Evolutionary conservation across 1,140 invertebrate species (phyloP), one percentile per base, ranked within the genome.

Genomic region (Oryctes rhinoceros): DNA sequence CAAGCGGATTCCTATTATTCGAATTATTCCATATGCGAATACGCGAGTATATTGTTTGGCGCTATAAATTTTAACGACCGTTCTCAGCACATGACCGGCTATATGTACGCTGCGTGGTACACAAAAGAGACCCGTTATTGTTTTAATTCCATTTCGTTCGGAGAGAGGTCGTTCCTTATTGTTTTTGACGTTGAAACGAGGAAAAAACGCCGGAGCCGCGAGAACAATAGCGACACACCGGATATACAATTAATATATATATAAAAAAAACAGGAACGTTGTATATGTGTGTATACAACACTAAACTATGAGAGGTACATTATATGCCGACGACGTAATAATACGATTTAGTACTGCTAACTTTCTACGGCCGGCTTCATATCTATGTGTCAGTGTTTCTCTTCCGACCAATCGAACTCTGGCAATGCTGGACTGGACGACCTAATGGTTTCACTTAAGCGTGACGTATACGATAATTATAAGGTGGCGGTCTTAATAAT

Each of bases 81-180:
- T 59, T 59, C 53, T 59, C 53, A 59, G 53, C 53, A 18, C 18
- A 59, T 59, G 53, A 59, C 53, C 15, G 53, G 15, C 13, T 44
- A 44, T 44, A 44, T 44, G 15, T 18, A 18, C 53, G 53, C 53
- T 18, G 15, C 15, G 18, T 18, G 49, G 18, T 44, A 44, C 39
- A 59, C 53, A 59, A 59, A 59, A 59, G 53, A 59, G 53, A 59
- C 53, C 53, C 18, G 53, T 59, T 59, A 59, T 59, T 59, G 53
- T 59, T 59, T 59, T 59, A 59, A 59, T 59, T 59, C 53, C 53
- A 59, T 59, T 59, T 59, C 53, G 6, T 59, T 18, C 13, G 53
- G 53, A 59, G 53, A 59, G 53, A 59, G 53, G 53, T 59, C 53
- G 18, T 59, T 59, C 18, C 53, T 59, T 59, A 59, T 59, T 59